Base-by-base conservation (phyloP, 2,797 vertebrate genomes). In the Staurois parvus region DNA sequence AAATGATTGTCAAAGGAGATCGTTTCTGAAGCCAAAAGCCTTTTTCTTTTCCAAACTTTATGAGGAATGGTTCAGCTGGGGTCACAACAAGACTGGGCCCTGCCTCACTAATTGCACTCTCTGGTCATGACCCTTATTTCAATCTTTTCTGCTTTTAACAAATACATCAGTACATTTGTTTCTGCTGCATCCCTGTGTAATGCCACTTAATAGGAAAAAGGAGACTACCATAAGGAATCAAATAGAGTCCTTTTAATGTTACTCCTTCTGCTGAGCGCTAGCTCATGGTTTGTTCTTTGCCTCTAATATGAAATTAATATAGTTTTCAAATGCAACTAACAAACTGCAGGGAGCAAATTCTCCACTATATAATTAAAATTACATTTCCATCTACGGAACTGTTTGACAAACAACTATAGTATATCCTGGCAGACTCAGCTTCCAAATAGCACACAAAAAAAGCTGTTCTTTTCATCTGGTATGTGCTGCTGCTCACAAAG, bases 1-100 rank as follows among this genome's bases (percentile, higher is more conserved):
- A 83, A 86, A 86, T 79, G 76, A 67, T 68, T 78, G 79, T 75
- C 52, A 74, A 86, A 62, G 77, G 67, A 83, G 30, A 86, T 78
- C 68, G 29, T 56, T 83, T 78, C 68, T 76, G 26, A 19, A 86
- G 80, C 75, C 80, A 86, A 77, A 37, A 24, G 15, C 19, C 45
- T 48, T 81, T 37, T 64, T 69, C 84, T 81, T 66, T 81, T 76
- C 66, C 79, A 76, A 59, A 62, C 59, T 59, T 21, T 75, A 76
- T 70, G 37, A 82, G 21, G 17, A 85, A 76, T 15, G 6, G 69
- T 77, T 82, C 37, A 52, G 52, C 67, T 29, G 32, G 40, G 85
- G 74, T 82, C 40, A 82, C 37, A 72, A 32, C 1, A 32, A 69
- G 66, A 66, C 72, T 66, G 79, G 72, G 37, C 26, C 78, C 34